Conservation (phyloP, 2,888 invertebrate species). For the Conchocele bisecta region DNA sequence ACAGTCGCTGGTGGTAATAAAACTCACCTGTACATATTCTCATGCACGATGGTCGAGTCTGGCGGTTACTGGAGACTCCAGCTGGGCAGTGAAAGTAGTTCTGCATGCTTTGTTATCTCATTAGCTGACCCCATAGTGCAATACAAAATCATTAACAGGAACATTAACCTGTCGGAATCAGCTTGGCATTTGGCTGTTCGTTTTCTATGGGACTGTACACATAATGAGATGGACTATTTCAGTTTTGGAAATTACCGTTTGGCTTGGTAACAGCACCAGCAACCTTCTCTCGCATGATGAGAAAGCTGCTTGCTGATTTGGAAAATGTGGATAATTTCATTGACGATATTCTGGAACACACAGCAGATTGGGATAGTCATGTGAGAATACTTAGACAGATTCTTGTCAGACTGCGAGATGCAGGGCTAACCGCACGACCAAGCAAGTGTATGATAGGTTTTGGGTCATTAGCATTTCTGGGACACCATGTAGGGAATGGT, state of each 20-base stretch:
- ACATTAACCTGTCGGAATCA: too few relatives aligned
- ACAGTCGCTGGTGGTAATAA: too few relatives aligned
- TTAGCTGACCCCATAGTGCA: too few relatives aligned
- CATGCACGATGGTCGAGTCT: too few relatives aligned
- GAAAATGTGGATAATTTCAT: constrained; percentile 16
- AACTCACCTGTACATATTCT: too few relatives aligned
- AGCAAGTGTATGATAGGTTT: constrained; percentile 19
- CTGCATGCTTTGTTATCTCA: too few relatives aligned
- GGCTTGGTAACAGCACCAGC: constrained; percentile 31
- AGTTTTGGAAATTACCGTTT: constrained; percentile 34
- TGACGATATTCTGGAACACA: constrained; percentile 7
- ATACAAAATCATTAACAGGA: too few relatives aligned
- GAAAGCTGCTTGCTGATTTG: constrained; percentile 7
- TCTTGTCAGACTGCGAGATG: not conserved
- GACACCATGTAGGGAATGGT: constrained; percentile 13
- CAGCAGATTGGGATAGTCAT: constrained; percentile 3
- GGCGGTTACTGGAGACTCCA: too few relatives aligned
- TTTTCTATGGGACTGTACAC: too few relatives aligned
- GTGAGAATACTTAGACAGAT: not conserved
- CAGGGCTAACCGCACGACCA: constrained; percentile 20
- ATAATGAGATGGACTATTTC: constrained; percentile 11
- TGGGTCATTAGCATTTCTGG: not conserved
- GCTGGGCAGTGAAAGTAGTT: too few relatives aligned
- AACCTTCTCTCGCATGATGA: constrained; percentile 32
- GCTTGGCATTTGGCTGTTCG: too few relatives aligned